Percentiles rank a stretch among this genome's conserved stretches.
Evolutionary conservation across 2,888 invertebrate species (phyloP).

Genomic region (Epiblema foenella): DNA sequence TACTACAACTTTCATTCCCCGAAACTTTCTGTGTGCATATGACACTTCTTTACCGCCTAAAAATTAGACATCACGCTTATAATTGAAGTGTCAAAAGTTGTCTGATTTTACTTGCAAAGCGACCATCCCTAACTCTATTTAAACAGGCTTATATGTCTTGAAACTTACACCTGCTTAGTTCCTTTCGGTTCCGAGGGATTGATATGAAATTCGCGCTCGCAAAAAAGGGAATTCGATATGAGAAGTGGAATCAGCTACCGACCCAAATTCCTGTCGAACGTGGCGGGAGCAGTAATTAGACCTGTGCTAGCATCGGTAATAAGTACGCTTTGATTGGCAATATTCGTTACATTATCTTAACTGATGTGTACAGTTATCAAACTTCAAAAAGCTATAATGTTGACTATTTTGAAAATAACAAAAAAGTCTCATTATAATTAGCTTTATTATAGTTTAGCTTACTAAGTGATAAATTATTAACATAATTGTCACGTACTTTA

Average conservation of each 20-base stretch:
- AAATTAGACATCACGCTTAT: constrained; percentile 80
- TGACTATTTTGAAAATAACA: no score
- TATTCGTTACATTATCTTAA: not conserved
- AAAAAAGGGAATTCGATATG: constrained; percentile 84
- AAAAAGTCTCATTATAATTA: no score
- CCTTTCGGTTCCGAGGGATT: not conserved
- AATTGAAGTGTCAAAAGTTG: constrained; percentile 85
- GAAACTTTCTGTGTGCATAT: constrained; percentile 75
- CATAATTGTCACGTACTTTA: no score
- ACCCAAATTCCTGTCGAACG: constrained; percentile 77
- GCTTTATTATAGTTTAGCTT: no score
- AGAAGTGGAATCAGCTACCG: constrained; percentile 80
- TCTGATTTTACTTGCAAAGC: constrained; percentile 85
- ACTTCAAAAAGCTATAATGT: no score
- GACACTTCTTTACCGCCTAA: constrained; percentile 67
- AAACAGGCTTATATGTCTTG: not conserved
- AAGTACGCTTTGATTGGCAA: constrained; percentile 14
- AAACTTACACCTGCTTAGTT: not conserved
- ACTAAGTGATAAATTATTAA: no score
- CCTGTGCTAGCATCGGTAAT: constrained; percentile 25
- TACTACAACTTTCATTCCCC: constrained; percentile 70
- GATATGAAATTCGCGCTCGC: constrained; percentile 80
- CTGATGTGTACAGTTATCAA: not conserved
- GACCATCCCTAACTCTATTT: constrained; percentile 49
- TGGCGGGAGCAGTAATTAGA: constrained; percentile 45